A percentile compares a stretch with the other conserved stretches of the same genome.
Conservation (phyloP, 2,888 invertebrate genomes). For the Andricus quercusramuli region DNA sequence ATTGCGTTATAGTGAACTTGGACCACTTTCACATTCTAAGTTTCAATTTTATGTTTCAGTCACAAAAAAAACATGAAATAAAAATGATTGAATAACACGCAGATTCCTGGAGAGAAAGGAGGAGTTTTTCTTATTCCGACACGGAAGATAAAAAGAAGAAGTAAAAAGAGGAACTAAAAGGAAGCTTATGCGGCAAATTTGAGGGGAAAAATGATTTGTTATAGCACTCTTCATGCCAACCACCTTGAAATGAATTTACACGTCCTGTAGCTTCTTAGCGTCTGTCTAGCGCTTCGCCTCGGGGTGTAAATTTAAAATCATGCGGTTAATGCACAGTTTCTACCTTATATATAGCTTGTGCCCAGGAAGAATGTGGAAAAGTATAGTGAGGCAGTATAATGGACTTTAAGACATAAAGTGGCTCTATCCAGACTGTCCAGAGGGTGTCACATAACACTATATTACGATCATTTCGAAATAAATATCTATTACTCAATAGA, state of each 20-base stretch:
- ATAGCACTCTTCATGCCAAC: neutral
- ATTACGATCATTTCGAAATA: neutral
- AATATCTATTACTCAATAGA: neutral
- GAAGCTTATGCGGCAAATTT: neutral
- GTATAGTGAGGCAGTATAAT: conserved; percentile 66
- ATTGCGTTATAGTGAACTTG: too few relatives aligned
- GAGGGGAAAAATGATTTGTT: neutral
- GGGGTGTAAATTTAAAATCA: conserved; percentile 72
- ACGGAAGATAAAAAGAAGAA: neutral
- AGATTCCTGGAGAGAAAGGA: neutral
- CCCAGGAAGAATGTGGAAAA: conserved; percentile 59
- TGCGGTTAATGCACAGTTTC: conserved; percentile 68
- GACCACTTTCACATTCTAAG: too few relatives aligned
- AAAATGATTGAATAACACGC: neutral
- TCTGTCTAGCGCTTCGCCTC: conserved; percentile 17
- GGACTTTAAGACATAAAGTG: conserved; percentile 74
- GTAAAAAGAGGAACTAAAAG: neutral
- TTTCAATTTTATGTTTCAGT: neutral
- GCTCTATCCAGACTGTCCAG: conserved; percentile 56
- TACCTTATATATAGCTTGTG: conserved; percentile 59
- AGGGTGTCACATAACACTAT: neutral
- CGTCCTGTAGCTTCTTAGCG: conserved; percentile 39
- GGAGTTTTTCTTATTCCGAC: too few relatives aligned
- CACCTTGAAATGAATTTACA: conserved; percentile 29
- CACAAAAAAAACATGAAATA: neutral